Percentiles rank a stretch among this genome's conserved stretches.
Evolutionary conservation across 1,140 invertebrate genomes (phyloP).

Genomic region (Aethina tumida): DNA sequence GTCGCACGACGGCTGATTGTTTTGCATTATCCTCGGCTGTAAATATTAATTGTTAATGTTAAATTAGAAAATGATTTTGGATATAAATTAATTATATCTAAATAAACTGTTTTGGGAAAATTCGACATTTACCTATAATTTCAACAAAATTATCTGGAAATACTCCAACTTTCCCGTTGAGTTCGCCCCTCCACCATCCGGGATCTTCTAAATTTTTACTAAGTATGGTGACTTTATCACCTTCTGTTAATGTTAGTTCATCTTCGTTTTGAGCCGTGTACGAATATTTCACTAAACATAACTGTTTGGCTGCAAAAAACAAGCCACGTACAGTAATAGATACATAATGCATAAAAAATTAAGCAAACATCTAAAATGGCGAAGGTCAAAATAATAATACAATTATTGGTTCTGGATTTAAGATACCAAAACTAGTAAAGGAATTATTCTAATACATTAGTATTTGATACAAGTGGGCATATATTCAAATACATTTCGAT

Average conservation of each 20-base stretch:
- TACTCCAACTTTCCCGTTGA: conserved; percentile 78
- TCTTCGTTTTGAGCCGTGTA: conserved; percentile 90
- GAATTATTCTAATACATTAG: no score
- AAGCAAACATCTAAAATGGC: no score
- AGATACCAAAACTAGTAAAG: no score
- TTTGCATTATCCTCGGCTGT: conserved; percentile 12
- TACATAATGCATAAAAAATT: conserved; percentile 3
- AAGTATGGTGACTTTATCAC: conserved; percentile 81
- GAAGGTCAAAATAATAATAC: no score
- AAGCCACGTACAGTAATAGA: not conserved
- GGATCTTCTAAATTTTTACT: conserved; percentile 83
- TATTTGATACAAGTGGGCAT: no score
- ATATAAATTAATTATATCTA: not conserved
- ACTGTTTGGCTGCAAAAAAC: conserved; percentile 29
- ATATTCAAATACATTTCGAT: no score
- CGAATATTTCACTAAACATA: conserved; percentile 78
- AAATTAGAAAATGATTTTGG: conserved; percentile 3
- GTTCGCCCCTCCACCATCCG: conserved; percentile 95
- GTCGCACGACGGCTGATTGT: conserved; percentile 10
- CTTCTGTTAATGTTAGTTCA: conserved; percentile 81
- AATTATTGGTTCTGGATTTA: no score
- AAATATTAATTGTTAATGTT: not conserved
- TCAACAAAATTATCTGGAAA: conserved; percentile 97
- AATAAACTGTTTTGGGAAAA: not conserved
- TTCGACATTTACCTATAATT: conserved; percentile 29